Conservation (phyloP, 2,113 vertebrate genomes). For the Gymnarchus niloticus region DNA sequence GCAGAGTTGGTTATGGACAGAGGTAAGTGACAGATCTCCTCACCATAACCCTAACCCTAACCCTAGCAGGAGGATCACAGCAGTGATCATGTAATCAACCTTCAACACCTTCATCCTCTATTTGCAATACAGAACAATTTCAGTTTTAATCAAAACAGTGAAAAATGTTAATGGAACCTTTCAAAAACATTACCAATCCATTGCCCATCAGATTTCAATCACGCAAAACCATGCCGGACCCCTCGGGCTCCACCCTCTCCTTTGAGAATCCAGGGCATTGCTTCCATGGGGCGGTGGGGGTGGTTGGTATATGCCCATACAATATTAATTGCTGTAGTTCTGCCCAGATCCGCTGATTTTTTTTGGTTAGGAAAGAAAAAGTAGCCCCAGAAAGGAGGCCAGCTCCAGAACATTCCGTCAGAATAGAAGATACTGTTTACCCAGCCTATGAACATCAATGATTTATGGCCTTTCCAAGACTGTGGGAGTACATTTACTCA, state of each 20-base stretch:
- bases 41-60: not conserved
- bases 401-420: not conserved
- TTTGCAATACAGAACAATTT: not conserved
- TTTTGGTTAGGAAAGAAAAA: slow-evolving; percentile 14
- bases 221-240: no score
- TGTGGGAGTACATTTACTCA: not conserved
- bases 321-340: slow-evolving; percentile 35
- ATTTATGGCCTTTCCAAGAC: not conserved
- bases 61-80: not conserved
- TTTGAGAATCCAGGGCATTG: not conserved
- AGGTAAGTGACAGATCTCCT: not conserved
- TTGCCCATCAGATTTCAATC: not conserved
- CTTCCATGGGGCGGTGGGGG: not conserved
- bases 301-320: slow-evolving; percentile 8
- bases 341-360: slow-evolving; percentile 20
- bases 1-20: not conserved
- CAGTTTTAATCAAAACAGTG: not conserved
- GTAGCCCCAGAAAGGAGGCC: not conserved
- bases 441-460: not conserved
- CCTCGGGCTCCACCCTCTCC: not conserved
- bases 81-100: not conserved
- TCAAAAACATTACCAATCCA: not conserved
- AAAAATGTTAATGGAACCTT: not conserved
- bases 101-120: not conserved
- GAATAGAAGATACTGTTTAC: not conserved